Base-by-base conservation (phyloP, 2,888 invertebrate species). In the Encarsia formosa region DNA sequence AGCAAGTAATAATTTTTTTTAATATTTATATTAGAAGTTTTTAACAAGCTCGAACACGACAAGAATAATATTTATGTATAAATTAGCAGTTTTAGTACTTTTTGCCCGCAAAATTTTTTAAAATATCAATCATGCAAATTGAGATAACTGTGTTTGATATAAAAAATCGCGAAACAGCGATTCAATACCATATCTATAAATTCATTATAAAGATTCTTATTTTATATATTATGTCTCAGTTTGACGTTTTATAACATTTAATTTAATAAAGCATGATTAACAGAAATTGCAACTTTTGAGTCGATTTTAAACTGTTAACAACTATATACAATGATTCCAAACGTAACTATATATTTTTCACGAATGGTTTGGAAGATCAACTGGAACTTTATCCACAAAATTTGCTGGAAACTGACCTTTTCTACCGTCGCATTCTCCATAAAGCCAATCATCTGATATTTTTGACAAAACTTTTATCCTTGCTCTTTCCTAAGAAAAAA, bases 341-440 rank as follows among this genome's bases (percentile, higher is more conserved):
- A n/a, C n/a, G n/a, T n/a, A n/a, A n/a, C n/a, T n/a, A n/a, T 37
- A 24, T 32, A 40, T 37, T 44, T 15, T 29, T 57, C 49, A 54
- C 53, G 49, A 50, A 49, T 57, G 55, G 35, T 57, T 42, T 29
- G 59, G 56, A 39, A 80, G 65, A 70, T 75, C 74, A 37, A 61
- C 66, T 54, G 81, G 81, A 65, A 81, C 70, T 67, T 75, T 73
- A 72, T 86, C 82, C 54, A 89, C 84, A 73, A 86, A 89, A 76
- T 85, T 87, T 23, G 81, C 78, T 48, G 91, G 90, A 75, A 91
- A 90, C 70, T 89, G 88, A 59, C 90, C 91, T 66, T 75, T 80
- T 57, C 75, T 73, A 26, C 83, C 83, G 53, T 80, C 78, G 59
- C 80, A 81, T 69, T 86, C 85, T 15, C 90, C 90, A 66, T 80